Evolutionary conservation across 2,797 vertebrate species (phyloP).

Genomic region (Spea hammondii): DNA sequence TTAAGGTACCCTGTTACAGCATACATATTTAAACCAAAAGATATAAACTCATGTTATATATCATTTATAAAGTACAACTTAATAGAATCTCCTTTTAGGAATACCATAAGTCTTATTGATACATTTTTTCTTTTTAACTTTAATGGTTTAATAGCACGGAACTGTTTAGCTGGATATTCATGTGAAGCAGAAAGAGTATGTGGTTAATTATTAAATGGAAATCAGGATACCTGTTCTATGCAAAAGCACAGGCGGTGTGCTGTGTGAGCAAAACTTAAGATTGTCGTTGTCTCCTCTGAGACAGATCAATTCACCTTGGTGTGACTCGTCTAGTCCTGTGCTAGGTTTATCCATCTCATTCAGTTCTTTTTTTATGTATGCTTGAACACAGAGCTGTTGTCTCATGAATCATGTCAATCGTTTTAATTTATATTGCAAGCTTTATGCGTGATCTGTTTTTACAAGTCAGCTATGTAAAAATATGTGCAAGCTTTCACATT

Average conservation of each 20-base stretch:
- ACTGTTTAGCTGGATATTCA: no score
- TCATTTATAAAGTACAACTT: no score
- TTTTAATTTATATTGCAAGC: constrained; percentile 18
- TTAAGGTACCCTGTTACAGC: no score
- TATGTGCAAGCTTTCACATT: no score
- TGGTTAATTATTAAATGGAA: neutral
- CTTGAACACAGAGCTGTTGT: constrained; percentile 36
- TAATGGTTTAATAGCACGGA: no score
- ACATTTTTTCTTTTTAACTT: no score
- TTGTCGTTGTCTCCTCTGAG: constrained; percentile 25
- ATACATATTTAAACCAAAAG: no score
- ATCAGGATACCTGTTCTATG: constrained; percentile 20
- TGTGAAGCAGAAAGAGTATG: no score
- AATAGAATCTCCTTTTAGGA: no score
- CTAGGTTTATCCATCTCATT: constrained; percentile 39
- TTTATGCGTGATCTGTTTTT: neutral
- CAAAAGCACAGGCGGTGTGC: constrained; percentile 8
- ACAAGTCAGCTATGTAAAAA: neutral
- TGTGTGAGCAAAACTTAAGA: constrained; percentile 36
- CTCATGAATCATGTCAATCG: constrained; percentile 38
- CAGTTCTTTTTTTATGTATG: constrained; percentile 25
- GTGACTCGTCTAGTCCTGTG: constrained; percentile 13
- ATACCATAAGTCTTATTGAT: no score
- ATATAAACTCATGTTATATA: no score
- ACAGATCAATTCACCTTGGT: constrained; percentile 41